Evolutionary conservation across 2,888 invertebrate species (phyloP).

Genomic region (Axea sp.): DNA sequence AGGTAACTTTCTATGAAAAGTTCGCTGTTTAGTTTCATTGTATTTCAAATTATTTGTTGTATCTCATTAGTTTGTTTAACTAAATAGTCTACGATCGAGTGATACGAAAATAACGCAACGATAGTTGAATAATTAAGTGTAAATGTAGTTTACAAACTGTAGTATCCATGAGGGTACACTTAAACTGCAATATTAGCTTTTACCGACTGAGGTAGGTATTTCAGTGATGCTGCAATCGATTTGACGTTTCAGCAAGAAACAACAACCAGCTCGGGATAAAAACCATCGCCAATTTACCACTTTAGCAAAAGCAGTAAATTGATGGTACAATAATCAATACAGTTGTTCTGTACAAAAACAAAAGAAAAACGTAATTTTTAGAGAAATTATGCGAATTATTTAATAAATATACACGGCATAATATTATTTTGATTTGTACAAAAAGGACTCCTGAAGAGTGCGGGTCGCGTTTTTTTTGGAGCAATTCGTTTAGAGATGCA

Average conservation of each 20-base stretch:
- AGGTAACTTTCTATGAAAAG: slow-evolving; percentile 28
- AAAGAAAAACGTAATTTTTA: too few relatives aligned
- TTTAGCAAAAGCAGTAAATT: slow-evolving; percentile 27
- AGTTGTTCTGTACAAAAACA: slow-evolving; percentile 2
- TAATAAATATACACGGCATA: too few relatives aligned
- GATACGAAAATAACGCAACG: too few relatives aligned
- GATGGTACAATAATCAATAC: slow-evolving; percentile 4
- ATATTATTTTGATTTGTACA: too few relatives aligned
- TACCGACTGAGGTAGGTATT: slow-evolving; percentile 46
- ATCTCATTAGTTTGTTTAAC: too few relatives aligned
- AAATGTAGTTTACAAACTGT: slow-evolving; percentile 34
- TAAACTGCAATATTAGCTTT: slow-evolving; percentile 11
- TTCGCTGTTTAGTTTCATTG: neutral
- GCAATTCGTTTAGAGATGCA: too few relatives aligned
- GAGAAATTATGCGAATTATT: too few relatives aligned
- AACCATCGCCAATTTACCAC: slow-evolving; percentile 41
- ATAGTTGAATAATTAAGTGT: too few relatives aligned
- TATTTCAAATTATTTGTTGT: neutral
- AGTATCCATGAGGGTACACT: slow-evolving; percentile 25
- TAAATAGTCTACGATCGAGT: too few relatives aligned
- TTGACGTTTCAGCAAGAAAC: slow-evolving; percentile 22
- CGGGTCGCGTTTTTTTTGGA: too few relatives aligned
- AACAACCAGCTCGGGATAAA: slow-evolving; percentile 53
- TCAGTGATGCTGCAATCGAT: slow-evolving; percentile 44
- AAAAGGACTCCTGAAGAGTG: too few relatives aligned